Conservation (phyloP, 2,888 invertebrate genomes). For the Leptinotarsa rubiginosa region DNA sequence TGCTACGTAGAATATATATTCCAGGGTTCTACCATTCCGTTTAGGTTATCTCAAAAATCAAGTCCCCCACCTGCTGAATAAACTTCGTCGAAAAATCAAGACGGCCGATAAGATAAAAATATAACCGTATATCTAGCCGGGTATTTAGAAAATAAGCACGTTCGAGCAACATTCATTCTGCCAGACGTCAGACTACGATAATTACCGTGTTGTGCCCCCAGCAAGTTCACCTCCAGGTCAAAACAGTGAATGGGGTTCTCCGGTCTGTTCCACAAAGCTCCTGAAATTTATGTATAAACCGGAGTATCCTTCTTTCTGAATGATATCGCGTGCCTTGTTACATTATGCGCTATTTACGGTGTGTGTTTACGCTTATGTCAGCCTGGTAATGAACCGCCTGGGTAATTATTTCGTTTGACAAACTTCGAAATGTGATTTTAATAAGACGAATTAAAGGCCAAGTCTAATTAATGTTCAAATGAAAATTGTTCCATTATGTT, state of each 20-base stretch:
- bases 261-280: constrained; percentile 35
- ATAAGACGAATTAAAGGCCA: constrained; percentile 11
- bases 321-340: constrained; percentile 44
- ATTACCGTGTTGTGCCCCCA: constrained; percentile 42
- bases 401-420: constrained; percentile 29
- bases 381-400: constrained; percentile 21
- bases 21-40: neutral
- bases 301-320: constrained; percentile 42
- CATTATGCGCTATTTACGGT: constrained; percentile 29
- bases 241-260: constrained; percentile 37
- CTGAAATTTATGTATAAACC: constrained; percentile 43
- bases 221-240: constrained; percentile 38
- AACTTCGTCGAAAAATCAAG: constrained; percentile 5
- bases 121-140: constrained; percentile 38
- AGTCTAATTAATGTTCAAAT: constrained; percentile 1
- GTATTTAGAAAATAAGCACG: constrained; percentile 46
- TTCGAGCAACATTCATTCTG: constrained; percentile 43
- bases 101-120: constrained; percentile 32
- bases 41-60: neutral
- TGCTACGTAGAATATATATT: no score
- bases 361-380: constrained; percentile 30
- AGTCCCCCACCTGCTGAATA: neutral
- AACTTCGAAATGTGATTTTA: constrained; percentile 32
- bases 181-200: constrained; percentile 44
- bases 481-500: neutral